Base-by-base conservation (phyloP, 2,113 vertebrate species). In the Amphiprion ocellaris region DNA sequence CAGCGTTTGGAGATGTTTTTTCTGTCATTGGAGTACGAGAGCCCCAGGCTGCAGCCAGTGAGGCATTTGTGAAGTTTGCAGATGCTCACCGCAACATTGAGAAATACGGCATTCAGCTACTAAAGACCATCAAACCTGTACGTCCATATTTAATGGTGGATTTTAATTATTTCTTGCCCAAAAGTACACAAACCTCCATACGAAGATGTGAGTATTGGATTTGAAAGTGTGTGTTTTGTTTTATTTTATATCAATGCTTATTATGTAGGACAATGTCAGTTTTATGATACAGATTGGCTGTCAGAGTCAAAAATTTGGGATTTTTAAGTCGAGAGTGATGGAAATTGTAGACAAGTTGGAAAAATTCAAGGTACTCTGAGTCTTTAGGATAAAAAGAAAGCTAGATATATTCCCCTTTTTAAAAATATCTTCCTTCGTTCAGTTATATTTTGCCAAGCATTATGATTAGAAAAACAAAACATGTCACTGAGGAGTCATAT, bases 41-140 rank as follows among this genome's bases (percentile, higher is more conserved):
- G 90, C 94, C 97, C 0, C 98, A 99, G 71, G 97, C 98, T 9
- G 96, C 96, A 2, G 98, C 98, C 37, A 99, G 98, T 4, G 97
- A 99, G 90, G 98, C 98, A 0, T 99, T 99, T n/a, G 97, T 99
- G 60, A 99, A 99, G 89, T 99, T 99, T 55, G 97, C 98, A 0
- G 97, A 99, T 23, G 98, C 98, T 59, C 98, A 99, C 86, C 97
- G 98, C 82, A 98, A 75, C 93, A 99, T 99, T 10, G 98, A 99
- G 95, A 99, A 99, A 86, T 99, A 96, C 19, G 98, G 98, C 52
- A 97, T 99, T 85, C 95, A 96, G 88, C 96, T 99, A 5, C 94
- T 99, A 30, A 99, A 99, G 88, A 99, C 98, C 71, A 95, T 99
- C 91, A 99, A 99, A 84, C 98, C 98, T 53, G 98, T 99, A 90